phyloP scores from a whole-genome alignment of 2,797 vertebrate genomes.

The Gila robusta region DNA sequence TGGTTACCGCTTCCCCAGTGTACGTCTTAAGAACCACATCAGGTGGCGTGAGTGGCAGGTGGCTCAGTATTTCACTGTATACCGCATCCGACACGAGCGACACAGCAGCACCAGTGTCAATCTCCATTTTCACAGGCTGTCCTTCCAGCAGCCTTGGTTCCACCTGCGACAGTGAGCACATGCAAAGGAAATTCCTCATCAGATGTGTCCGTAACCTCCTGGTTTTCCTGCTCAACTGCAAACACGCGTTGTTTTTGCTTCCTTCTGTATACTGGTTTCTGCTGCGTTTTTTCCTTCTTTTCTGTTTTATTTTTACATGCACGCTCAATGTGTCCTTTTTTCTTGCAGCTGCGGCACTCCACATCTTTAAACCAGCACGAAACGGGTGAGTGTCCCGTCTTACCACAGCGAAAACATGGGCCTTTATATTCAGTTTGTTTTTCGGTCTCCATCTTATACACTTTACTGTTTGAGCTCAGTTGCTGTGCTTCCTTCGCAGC shows the following conservation, averaged over 20 bases:
- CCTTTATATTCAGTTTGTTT: background rate
- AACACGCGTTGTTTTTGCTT: slow-evolving; percentile 6
- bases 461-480: no score
- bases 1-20: background rate
- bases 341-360: background rate
- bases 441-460: no score
- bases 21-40: background rate
- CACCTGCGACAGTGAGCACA: background rate
- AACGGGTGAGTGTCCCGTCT: background rate
- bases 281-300: background rate
- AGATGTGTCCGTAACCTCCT: background rate
- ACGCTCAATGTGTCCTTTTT: slow-evolving; percentile 7
- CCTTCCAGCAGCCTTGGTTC: slow-evolving; percentile 1
- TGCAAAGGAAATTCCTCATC: background rate
- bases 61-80: no score
- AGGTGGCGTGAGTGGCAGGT: background rate
- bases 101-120: background rate
- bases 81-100: no score
- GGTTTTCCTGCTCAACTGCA: background rate
- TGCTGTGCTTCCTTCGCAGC: no score
- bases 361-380: slow-evolving; percentile 6
- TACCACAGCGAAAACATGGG: background rate
- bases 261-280: background rate
- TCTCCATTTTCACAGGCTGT: slow-evolving; percentile 14
- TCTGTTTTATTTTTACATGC: slow-evolving; percentile 9